These are phyloP conservation scores for Scolopax rusticola DNA, from an alignment of 2,797 vertebrate genomes.

Conservation along the genomic window DNA sequence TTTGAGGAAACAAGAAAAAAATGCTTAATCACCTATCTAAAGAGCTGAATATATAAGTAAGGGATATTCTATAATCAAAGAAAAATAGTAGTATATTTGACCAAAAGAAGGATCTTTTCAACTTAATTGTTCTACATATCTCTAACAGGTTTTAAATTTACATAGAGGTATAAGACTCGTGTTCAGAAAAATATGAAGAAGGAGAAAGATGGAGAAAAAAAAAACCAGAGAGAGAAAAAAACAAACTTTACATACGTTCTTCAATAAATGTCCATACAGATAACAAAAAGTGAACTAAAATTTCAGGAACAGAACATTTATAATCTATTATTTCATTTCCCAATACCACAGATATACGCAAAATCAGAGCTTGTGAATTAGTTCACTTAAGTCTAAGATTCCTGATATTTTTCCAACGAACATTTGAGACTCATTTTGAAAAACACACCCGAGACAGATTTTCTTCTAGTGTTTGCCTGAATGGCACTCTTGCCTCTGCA, in stretches of 20 bases:
- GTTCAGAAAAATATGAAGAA: background rate
- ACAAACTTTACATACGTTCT: fast-evolving
- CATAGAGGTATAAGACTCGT: background rate
- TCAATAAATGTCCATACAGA: background rate
- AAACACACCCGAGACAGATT: constrained; percentile 9
- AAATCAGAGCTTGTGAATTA: background rate
- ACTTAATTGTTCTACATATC: background rate
- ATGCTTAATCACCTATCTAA: background rate
- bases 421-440: background rate
- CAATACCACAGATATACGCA: background rate
- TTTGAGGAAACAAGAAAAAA: background rate
- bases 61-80: background rate
- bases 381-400: background rate
- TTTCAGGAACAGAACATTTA: background rate
- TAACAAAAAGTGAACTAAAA: background rate
- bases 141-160: background rate
- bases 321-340: background rate
- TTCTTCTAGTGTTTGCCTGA: constrained; percentile 29
- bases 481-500: background rate
- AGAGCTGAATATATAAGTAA: background rate
- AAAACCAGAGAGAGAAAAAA: background rate
- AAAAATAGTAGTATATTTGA: background rate
- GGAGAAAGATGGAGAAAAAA: background rate
- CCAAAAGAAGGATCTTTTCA: background rate
- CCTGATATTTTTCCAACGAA: background rate